Percentiles rank a stretch among this genome's conserved stretches.
phyloP scores from a whole-genome alignment of 2,888 invertebrate species.

The Eumerus sabulonum region DNA sequence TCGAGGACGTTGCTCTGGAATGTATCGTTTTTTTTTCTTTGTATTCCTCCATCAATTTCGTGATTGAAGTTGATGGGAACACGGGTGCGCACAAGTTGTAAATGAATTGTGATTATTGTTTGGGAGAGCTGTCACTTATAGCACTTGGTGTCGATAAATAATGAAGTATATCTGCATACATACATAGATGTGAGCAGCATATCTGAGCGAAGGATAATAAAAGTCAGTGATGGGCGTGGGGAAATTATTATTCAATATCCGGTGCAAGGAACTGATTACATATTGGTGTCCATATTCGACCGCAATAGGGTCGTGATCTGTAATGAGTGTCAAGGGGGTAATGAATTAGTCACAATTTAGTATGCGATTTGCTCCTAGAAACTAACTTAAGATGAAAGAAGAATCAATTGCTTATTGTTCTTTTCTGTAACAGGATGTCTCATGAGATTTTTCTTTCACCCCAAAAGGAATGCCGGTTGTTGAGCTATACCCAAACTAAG shows the following conservation, averaged over 20 bases:
- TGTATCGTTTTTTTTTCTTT: slow-evolving; percentile 21
- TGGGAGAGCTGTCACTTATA: slow-evolving; percentile 41
- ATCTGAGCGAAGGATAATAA: slow-evolving; percentile 14
- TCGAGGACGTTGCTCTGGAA: slow-evolving; percentile 48
- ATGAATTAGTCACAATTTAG: slow-evolving; percentile 40
- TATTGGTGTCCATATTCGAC: slow-evolving; percentile 13
- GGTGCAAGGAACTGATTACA: slow-evolving; percentile 15
- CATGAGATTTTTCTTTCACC: too few relatives aligned
- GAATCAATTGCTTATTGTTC: too few relatives aligned
- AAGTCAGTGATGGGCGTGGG: slow-evolving; percentile 30
- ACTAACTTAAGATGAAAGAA: background rate
- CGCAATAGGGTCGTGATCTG: slow-evolving; percentile 15
- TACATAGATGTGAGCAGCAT: slow-evolving; percentile 7
- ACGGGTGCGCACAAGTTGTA: slow-evolving; percentile 28
- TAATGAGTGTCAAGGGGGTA: slow-evolving; percentile 45
- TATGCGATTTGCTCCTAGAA: slow-evolving; percentile 7
- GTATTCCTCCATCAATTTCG: background rate
- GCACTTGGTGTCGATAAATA: slow-evolving; percentile 60
- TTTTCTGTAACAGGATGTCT: too few relatives aligned
- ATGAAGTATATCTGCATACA: background rate
- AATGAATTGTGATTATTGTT: slow-evolving; percentile 50
- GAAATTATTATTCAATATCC: slow-evolving; percentile 58
- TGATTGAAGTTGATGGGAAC: slow-evolving; percentile 13
- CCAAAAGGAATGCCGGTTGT: too few relatives aligned
- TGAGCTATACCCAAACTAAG: too few relatives aligned